Base-by-base conservation (phyloP, 2,113 vertebrate genomes). In the Muntiacus muntjak region DNA sequence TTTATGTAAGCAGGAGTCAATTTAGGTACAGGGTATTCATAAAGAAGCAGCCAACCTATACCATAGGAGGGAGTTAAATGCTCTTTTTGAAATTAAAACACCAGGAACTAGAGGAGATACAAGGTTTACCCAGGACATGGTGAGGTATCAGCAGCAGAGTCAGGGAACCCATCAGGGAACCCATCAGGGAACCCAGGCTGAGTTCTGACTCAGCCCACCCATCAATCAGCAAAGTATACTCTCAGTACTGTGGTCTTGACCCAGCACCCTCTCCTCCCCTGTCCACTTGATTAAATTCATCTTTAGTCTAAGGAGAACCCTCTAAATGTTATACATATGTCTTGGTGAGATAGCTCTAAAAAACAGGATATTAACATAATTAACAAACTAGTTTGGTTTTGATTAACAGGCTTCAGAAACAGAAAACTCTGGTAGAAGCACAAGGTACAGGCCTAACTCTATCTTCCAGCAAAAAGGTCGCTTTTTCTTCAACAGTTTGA, bases 21-120 rank as follows among this genome's bases (percentile, higher is more conserved):
- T 52, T 92, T 78, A 92, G 92, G 97, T 16, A 82, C 13, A 6
- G 88, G 10, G 3, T 81, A 67, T 90, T 55, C 5, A 95, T 50
- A 87, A 64, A 85, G 57, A 50, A 89, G 26, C 28, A 90, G 45
- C 21, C 83, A 78, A 87, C 36, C 84, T 62, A 45, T 21, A 79
- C 45, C 25, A 74, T 13, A 40, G 94, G 87, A 90, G 55, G 88
- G 94, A 92, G 57, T 25, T 64, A 76, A 67, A 21, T 87, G 62
- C 76, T 94, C 10, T 84, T 96, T 96, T 92, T 83, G 52, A 92
- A 58, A 86, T 67, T 81, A 89, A 67, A 50, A 89, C 45, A 62
- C 55, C 33, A 97, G 54, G 40, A 96, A 89, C 50, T 79, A 74
- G 5, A 57, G n/a, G 71, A 89, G 28, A 55, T 21, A 2, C 40